A percentile compares a stretch with the other conserved stretches of the same genome.
These are phyloP conservation scores for Epinephelus awoara DNA, from an alignment of 2,797 vertebrate genomes.

Conservation along the genomic window DNA sequence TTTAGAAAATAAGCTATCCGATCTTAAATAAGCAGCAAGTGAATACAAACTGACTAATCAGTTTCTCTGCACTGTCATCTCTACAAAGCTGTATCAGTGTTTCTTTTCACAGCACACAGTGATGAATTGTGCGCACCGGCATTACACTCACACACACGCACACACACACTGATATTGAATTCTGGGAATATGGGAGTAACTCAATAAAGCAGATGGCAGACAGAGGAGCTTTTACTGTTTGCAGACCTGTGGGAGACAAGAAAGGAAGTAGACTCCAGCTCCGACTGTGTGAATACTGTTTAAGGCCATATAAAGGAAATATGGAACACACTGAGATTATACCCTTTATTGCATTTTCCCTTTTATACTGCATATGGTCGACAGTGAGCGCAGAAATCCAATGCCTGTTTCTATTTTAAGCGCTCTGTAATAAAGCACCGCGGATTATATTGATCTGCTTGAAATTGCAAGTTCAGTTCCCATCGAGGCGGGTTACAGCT, in stretches of 20 bases:
- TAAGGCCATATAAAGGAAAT: slow-evolving; percentile 39
- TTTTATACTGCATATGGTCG: slow-evolving; percentile 8
- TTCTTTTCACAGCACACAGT: slow-evolving; percentile 2
- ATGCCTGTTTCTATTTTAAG: slow-evolving; percentile 51
- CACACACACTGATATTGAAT: slow-evolving; percentile 38
- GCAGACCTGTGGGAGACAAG: slow-evolving; percentile 38
- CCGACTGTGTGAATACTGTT: slow-evolving; percentile 19
- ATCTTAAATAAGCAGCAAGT: not conserved
- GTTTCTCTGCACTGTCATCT: slow-evolving; percentile 12
- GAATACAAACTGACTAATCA: slow-evolving; percentile 14
- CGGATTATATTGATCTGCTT: slow-evolving; percentile 62
- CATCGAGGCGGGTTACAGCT: slow-evolving; percentile 12
- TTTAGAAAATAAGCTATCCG: not conserved
- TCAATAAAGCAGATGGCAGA: slow-evolving; percentile 52
- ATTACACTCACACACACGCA: not conserved
- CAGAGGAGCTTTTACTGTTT: slow-evolving; percentile 38
- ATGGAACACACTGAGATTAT: slow-evolving; percentile 11
- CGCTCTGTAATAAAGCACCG: slow-evolving; percentile 43
- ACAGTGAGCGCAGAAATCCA: slow-evolving; percentile 34
- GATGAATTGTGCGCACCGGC: slow-evolving; percentile 18
- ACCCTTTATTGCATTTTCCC: slow-evolving; percentile 31
- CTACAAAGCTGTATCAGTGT: not conserved
- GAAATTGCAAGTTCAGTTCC: slow-evolving; percentile 56
- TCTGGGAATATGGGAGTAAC: slow-evolving; percentile 42
- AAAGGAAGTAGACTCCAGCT: slow-evolving; percentile 20